Percentiles rank a stretch among this genome's conserved stretches.
These are phyloP conservation scores for Aricia artaxerxes DNA, from an alignment of 2,888 invertebrate species.

Conservation along the genomic window DNA sequence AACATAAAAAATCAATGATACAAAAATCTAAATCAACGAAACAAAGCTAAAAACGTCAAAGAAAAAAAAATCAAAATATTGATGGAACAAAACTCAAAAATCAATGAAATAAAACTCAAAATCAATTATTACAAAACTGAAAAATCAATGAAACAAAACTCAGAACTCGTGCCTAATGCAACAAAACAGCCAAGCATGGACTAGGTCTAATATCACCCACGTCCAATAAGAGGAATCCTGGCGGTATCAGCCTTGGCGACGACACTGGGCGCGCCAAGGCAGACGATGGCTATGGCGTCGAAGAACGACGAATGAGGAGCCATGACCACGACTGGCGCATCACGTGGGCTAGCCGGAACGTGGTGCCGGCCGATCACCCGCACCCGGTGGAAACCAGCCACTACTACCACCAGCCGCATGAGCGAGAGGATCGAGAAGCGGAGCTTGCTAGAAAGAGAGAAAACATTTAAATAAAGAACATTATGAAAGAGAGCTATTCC, in stretches of 20 bases:
- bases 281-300: slow-evolving; percentile 91
- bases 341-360: slow-evolving; percentile 73
- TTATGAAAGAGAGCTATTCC: no score
- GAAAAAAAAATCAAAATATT: neutral
- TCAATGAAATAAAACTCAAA: neutral
- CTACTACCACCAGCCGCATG: slow-evolving; percentile 88
- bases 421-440: slow-evolving; percentile 84
- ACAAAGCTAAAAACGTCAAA: neutral
- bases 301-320: slow-evolving; percentile 96
- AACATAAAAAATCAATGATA: neutral
- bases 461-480: neutral
- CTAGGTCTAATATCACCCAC: slow-evolving; percentile 79
- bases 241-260: slow-evolving; percentile 94
- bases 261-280: slow-evolving; percentile 91
- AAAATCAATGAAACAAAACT: neutral
- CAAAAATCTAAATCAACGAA: neutral
- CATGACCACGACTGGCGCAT: slow-evolving; percentile 91
- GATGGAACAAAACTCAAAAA: neutral
- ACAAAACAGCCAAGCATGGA: neutral
- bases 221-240: slow-evolving; percentile 92
- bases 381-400: slow-evolving; percentile 91
- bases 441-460: slow-evolving; percentile 77
- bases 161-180: slow-evolving; percentile 1
- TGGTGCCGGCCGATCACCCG: slow-evolving; percentile 85
- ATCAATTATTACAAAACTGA: no score